Base-by-base conservation (phyloP, 2,113 vertebrate genomes). In the Xiphias gladius region DNA sequence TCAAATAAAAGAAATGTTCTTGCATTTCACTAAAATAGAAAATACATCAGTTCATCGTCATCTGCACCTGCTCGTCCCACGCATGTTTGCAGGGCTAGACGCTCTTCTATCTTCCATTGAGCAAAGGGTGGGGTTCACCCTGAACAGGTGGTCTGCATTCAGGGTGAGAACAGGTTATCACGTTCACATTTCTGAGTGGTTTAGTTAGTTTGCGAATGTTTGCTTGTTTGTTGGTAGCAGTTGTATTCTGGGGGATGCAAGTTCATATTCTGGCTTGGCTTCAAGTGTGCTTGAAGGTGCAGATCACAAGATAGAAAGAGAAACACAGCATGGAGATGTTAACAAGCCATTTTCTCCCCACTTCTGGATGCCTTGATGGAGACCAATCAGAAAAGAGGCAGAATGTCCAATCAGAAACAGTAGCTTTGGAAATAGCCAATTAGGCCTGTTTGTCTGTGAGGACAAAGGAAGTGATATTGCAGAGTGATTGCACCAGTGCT, bases 391-490 rank as follows among this genome's bases (percentile, higher is more conserved):
- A 83, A 91, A 86, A 52, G 62, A 69, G 71, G 87, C 84, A 91
- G 79, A 92, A 88, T 90, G 86, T 87, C 90, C 93, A 94, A 94
- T 93, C 93, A 93, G 74, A 86, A 86, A 76, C 83, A 83, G 86
- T 75, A 82, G 82, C 83, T 87, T 83, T 82, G 72, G 87, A 93
- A 92, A 90, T 87, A 86, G 80, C 88, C 91, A 94, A 94, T 94
- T 94, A 93, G 89, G 88, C 91, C 69, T 85, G 89, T 92, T 93
- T 94, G 93, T 94, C 88, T 86, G 82, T 1, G 76, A 89, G 88
- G 85, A 94, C 91, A 93, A 94, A 93, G 85, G 88, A 88, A 93
- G 91, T 83, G 70, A 88, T 93, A 91, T 94, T 94, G 91, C 91
- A 66, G 82, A 71, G 88, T 94, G 93, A 94, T 94, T 94, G 92